Evolutionary conservation across 2,113 vertebrate genomes (phyloP).

Genomic region (Thunnus thynnus): DNA sequence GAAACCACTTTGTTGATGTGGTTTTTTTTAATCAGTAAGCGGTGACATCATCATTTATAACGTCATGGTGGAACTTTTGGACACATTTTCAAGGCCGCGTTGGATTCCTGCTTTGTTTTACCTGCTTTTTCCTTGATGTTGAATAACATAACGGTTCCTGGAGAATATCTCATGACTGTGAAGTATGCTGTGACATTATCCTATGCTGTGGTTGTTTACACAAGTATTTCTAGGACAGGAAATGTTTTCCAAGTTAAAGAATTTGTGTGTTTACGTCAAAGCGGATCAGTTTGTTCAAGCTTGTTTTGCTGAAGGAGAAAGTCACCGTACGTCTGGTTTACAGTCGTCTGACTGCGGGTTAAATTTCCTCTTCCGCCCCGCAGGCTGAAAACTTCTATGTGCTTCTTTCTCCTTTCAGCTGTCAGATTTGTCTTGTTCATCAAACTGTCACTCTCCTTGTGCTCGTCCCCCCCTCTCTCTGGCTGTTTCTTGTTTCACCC

Average conservation of each 20-base stretch:
- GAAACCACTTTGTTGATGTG: no score
- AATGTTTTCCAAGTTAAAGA: neutral
- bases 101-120: no score
- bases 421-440: constrained; percentile 8
- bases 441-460: constrained; percentile 15
- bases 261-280: neutral
- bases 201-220: neutral
- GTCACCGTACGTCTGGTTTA: neutral
- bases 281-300: neutral
- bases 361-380: neutral
- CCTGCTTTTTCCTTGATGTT: no score
- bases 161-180: neutral
- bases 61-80: no score
- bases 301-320: neutral
- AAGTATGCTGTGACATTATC: neutral
- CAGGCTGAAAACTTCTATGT: neutral
- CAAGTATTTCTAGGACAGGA: neutral
- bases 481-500: neutral
- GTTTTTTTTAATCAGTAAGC: no score
- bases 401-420: neutral
- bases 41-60: no score
- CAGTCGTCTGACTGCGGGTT: neutral
- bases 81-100: no score
- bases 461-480: constrained; percentile 1
- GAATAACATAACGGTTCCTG: neutral